Percentiles rank a stretch among this genome's conserved stretches.
phyloP scores from a whole-genome alignment of 1,140 invertebrate species.

The Maniola jurtina region DNA sequence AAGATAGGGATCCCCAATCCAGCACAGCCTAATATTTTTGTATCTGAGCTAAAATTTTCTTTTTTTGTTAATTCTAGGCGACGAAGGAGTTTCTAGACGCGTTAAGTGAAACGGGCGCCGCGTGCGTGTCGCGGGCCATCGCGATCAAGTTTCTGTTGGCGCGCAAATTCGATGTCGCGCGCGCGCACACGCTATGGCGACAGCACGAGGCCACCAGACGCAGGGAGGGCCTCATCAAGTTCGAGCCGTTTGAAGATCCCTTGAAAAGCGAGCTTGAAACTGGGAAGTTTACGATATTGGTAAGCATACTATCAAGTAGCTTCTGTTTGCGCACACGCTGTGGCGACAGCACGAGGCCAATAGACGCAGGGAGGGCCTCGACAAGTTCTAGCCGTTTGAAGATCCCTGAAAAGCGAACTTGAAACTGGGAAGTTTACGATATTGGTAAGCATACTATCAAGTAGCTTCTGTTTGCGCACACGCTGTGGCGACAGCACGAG shows the following conservation, averaged over 20 bases:
- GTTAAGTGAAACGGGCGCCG: slow-evolving; percentile 83
- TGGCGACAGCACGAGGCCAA: too few relatives aligned
- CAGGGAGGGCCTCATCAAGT: slow-evolving; percentile 89
- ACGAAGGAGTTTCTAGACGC: slow-evolving; percentile 88
- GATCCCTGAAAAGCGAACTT: too few relatives aligned
- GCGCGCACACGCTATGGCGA: slow-evolving; percentile 92
- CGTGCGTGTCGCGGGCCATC: slow-evolving; percentile 82
- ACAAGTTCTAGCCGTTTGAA: too few relatives aligned
- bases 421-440: too few relatives aligned
- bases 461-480: too few relatives aligned
- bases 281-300: slow-evolving; percentile 98
- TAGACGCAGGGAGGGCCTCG: too few relatives aligned
- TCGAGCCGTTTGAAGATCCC: slow-evolving; percentile 90
- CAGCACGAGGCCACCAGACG: slow-evolving; percentile 93
- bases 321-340: too few relatives aligned
- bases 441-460: slow-evolving; percentile 84
- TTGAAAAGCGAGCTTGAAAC: slow-evolving; percentile 92
- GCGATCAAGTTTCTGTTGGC: slow-evolving; percentile 97
- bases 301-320: slow-evolving; percentile 76
- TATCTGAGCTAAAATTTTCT: background rate
- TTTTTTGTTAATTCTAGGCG: slow-evolving; percentile 80
- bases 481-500: too few relatives aligned
- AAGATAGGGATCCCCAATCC: too few relatives aligned
- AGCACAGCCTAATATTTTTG: too few relatives aligned
- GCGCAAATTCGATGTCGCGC: slow-evolving; percentile 94